Base-by-base conservation (phyloP, 2,888 invertebrate species). In the Pseudococcus viburni region DNA sequence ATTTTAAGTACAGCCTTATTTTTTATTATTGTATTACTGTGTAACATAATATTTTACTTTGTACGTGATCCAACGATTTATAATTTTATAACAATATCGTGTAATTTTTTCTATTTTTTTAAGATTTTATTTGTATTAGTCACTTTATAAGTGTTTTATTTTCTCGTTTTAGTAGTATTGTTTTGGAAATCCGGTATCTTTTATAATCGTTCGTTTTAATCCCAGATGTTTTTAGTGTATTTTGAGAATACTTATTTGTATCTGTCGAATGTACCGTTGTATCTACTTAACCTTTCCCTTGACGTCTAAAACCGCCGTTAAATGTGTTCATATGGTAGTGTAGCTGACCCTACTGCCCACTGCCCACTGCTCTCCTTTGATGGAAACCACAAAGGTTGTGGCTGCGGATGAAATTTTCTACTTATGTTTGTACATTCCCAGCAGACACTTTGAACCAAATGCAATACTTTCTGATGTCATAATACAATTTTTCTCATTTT, bases 301-400 rank as follows among this genome's bases (percentile, higher is more conserved):
- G 4, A n/a, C 15, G 80, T 46, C 46, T 83, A 46, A n/a, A 19
- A 19, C 80, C 80, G 80, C 80, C 80, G 19, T 46, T 46, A 22
- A 46, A 83, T 83, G 80, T 83, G 80, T 83, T 83, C 80, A 83
- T 83, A 46, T 83, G 46, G 22, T 83, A 46, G 17, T 83, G 39
- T 15, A 33, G 12, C 8, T 19, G 80, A 46, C 46, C 17, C 19
- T 83, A 73, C 73, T 83, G 80, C 73, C 73, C 64, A 59, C 64
- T 64, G 8, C 22, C 8, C 42, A 42, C 8, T 42, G 42, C 42
- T 5, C 8, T 19, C 46, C 46, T 83, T 83, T 46, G 80, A 46
- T 83, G 46, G 19, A 19, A 46, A 46, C 46, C 46, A 11, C 80
- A 83, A 42, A 83, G 19, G 80, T 46, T 83, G 80, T 83, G 39